phyloP scores from a whole-genome alignment of 2,888 invertebrate genomes.

The Drosophila algonquin region DNA sequence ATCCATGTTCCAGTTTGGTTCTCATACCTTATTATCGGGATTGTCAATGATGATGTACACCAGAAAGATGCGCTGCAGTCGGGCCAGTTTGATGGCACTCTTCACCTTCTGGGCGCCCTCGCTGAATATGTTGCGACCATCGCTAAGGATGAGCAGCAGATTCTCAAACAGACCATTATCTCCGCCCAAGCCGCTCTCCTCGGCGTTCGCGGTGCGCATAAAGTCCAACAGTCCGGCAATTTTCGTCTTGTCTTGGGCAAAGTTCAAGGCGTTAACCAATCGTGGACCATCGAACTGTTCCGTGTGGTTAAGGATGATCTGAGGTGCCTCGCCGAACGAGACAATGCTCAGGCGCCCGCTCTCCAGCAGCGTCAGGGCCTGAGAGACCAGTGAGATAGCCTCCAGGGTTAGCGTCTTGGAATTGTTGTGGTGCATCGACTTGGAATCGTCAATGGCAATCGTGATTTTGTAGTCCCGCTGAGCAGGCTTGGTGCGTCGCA shows the following conservation, averaged over 20 bases:
- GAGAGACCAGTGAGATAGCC: slow-evolving; percentile 94
- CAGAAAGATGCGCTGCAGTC: slow-evolving; percentile 93
- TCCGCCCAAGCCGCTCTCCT: slow-evolving; percentile 83
- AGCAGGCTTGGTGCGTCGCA: slow-evolving; percentile 96
- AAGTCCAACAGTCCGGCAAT: slow-evolving; percentile 93
- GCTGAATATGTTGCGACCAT: slow-evolving; percentile 96
- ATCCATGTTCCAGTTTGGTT: too few species aligned
- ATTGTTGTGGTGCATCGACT: slow-evolving; percentile 94
- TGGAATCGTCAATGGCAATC: slow-evolving; percentile 98
- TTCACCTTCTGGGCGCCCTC: slow-evolving; percentile 92
- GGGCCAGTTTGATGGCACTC: slow-evolving; percentile 91
- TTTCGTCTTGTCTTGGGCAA: slow-evolving; percentile 95
- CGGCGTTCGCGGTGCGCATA: slow-evolving; percentile 88
- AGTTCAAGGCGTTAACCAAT: slow-evolving; percentile 91
- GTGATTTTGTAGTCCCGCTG: slow-evolving; percentile 98
- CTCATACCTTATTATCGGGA: slow-evolving; percentile 91
- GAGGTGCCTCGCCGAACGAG: slow-evolving; percentile 94
- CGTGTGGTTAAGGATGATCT: slow-evolving; percentile 95
- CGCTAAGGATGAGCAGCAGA: slow-evolving; percentile 95
- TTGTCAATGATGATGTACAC: slow-evolving; percentile 98
- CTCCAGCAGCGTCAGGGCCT: slow-evolving; percentile 95
- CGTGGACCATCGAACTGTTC: slow-evolving; percentile 92
- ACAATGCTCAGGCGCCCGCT: slow-evolving; percentile 96
- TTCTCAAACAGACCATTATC: slow-evolving; percentile 84
- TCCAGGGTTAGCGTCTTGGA: slow-evolving; percentile 97